Conservation (phyloP, 2,888 invertebrate species). For the Actias luna region DNA sequence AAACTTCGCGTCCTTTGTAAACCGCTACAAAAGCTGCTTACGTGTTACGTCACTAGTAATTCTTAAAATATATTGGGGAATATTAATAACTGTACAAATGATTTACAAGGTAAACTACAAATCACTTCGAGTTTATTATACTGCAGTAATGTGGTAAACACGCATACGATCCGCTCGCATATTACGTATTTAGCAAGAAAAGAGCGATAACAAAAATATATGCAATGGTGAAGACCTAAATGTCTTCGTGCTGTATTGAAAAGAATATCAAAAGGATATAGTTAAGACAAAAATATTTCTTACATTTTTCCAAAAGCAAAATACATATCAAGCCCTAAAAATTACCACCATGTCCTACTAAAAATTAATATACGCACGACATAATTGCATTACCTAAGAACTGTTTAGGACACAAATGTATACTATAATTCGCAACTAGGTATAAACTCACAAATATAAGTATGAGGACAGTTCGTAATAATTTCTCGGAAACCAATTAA, state of each 20-base stretch:
- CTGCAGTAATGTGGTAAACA: too few species aligned
- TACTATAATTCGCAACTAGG: neutral
- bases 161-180: too few species aligned
- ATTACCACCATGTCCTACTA: too few species aligned
- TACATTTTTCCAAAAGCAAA: too few species aligned
- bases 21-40: neutral
- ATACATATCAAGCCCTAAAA: too few species aligned
- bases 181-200: too few species aligned
- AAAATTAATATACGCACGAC: neutral
- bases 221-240: too few species aligned
- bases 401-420: neutral
- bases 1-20: neutral
- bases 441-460: neutral
- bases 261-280: too few species aligned
- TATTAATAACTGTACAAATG: neutral
- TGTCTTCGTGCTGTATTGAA: too few species aligned
- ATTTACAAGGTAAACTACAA: neutral
- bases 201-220: too few species aligned
- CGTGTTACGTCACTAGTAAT: neutral
- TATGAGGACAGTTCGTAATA: neutral
- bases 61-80: neutral
- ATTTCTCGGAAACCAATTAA: neutral
- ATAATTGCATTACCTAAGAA: neutral
- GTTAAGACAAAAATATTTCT: too few species aligned
- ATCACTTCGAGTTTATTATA: too few species aligned